Evolutionary conservation across 2,797 vertebrate species (phyloP).

Genomic region (Agapornis canus): DNA sequence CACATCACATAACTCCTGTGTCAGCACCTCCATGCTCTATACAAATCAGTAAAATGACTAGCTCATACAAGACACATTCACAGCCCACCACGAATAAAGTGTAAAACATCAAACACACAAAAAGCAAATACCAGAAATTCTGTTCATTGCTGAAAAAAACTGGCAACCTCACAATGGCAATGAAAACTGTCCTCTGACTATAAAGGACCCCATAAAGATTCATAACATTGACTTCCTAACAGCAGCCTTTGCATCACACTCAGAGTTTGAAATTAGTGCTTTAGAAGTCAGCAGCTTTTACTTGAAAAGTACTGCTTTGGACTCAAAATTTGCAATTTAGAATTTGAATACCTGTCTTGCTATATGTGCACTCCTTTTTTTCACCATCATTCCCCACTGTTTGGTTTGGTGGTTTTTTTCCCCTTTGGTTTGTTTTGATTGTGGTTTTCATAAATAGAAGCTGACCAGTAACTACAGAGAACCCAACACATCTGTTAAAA

Average conservation of each 20-base stretch:
- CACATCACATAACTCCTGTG: not conserved
- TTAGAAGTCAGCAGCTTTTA: not conserved
- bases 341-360: conserved; percentile 11
- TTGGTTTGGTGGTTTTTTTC: not conserved
- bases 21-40: not conserved
- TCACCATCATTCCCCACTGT: not conserved
- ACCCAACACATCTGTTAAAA: conserved; percentile 74
- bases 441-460: conserved; percentile 52
- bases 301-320: not conserved
- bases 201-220: not conserved
- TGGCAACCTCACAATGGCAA: not conserved
- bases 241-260: not conserved
- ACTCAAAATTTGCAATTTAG: conserved; percentile 35
- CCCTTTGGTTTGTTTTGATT: not conserved
- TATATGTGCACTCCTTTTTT: not conserved
- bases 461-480: conserved; percentile 72
- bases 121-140: not conserved
- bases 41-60: not conserved
- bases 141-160: not conserved
- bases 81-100: not conserved
- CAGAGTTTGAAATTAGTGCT: not conserved
- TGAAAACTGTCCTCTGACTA: not conserved
- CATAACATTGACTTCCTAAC: not conserved
- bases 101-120: not conserved
- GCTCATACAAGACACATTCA: not conserved